Conservation (phyloP, 2,113 vertebrate genomes). For the Albula glossodonta region DNA sequence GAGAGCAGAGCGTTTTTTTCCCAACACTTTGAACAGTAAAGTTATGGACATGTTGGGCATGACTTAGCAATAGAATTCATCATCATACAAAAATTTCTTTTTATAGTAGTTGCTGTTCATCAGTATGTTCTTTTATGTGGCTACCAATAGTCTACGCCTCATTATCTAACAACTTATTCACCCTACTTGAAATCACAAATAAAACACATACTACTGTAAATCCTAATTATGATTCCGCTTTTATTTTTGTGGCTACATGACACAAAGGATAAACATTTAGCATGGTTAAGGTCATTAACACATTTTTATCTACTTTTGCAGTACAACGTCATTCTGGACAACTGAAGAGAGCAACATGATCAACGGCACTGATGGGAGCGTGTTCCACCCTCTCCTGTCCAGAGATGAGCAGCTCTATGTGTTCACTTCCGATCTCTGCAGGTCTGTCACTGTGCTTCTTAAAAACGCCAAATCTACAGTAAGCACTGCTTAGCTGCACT, state of each 20-base stretch:
- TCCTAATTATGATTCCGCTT: background rate
- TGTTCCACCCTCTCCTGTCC: constrained; percentile 84
- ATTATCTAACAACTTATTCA: background rate
- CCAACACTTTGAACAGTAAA: too few relatives aligned
- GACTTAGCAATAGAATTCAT: background rate
- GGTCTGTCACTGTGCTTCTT: constrained; percentile 63
- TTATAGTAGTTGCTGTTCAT: background rate
- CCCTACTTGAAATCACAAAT: background rate
- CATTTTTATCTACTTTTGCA: constrained; percentile 41
- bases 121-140: background rate
- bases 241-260: background rate
- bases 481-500: background rate
- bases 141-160: background rate
- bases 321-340: constrained; percentile 79
- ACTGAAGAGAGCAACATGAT: constrained; percentile 87
- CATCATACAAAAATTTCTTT: background rate
- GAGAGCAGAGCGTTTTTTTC: too few relatives aligned
- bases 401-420: constrained; percentile 83
- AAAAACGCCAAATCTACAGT: background rate
- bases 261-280: background rate
- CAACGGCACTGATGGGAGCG: constrained; percentile 88
- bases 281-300: background rate
- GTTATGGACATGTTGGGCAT: too few relatives aligned
- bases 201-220: background rate
- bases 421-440: constrained; percentile 92